These are phyloP conservation scores for Arizona elegans DNA, from an alignment of 2,113 vertebrate species.

Conservation along the genomic window DNA sequence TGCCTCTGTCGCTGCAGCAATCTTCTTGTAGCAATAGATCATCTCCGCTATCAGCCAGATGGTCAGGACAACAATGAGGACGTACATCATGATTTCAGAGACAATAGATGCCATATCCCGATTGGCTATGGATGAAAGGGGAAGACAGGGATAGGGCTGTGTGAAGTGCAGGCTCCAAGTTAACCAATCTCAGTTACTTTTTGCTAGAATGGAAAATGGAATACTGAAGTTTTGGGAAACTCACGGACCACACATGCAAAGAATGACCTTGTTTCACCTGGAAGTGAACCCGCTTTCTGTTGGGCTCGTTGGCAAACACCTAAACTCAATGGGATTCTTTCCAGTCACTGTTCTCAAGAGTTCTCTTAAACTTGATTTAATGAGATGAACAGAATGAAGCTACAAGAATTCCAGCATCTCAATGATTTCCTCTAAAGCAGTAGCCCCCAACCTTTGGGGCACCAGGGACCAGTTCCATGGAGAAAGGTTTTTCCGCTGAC, in stretches of 20 bases:
- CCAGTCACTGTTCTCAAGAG: not conserved
- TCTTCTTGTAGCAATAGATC: conserved; percentile 91
- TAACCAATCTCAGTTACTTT: not conserved
- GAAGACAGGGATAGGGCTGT: not conserved
- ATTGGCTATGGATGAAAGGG: conserved; percentile 66
- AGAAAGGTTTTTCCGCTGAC: too few relatives aligned
- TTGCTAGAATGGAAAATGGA: not conserved
- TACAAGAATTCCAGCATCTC: not conserved
- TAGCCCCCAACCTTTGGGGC: too few relatives aligned
- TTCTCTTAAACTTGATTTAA: not conserved
- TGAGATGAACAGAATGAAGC: not conserved
- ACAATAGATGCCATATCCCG: conserved; percentile 83
- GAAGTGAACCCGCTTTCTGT: not conserved
- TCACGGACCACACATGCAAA: not conserved
- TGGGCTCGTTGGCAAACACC: not conserved
- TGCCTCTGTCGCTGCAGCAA: conserved; percentile 80
- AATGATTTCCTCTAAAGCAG: not conserved
- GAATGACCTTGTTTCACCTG: not conserved
- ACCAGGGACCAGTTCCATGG: too few relatives aligned
- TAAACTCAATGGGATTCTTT: not conserved
- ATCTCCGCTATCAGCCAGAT: conserved; percentile 89
- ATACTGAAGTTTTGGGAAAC: not conserved
- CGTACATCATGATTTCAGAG: conserved; percentile 92
- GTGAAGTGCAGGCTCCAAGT: not conserved
- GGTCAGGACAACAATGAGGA: conserved; percentile 88